Conservation (phyloP, 2,888 invertebrate genomes). For the Machimus atricapillus region DNA sequence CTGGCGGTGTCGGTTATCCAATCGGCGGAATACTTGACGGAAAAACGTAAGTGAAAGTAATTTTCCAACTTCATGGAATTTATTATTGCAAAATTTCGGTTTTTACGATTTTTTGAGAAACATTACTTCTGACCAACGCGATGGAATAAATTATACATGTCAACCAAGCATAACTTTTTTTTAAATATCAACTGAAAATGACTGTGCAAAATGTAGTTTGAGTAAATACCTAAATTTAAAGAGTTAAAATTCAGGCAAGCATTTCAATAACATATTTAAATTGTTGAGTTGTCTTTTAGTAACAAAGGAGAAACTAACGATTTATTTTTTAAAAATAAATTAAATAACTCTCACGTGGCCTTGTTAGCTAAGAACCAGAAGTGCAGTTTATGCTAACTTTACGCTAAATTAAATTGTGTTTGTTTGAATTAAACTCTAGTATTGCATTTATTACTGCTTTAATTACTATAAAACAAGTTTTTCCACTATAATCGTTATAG, state of each 20-base stretch:
- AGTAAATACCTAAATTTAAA: neutral
- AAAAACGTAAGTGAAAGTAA: conserved; percentile 14
- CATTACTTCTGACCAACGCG: neutral
- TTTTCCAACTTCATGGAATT: neutral
- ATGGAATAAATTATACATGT: neutral
- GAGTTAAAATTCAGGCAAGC: neutral
- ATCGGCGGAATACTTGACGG: neutral
- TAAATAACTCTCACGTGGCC: neutral
- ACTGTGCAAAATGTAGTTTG: neutral
- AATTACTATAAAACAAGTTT: neutral
- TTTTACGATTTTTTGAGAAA: neutral
- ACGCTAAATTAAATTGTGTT: neutral
- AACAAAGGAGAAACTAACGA: neutral
- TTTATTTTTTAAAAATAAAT: too few species aligned
- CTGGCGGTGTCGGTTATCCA: neutral
- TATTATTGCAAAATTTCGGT: neutral
- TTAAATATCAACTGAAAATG: neutral
- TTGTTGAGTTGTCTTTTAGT: neutral
- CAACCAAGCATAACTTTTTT: neutral
- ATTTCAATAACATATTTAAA: neutral
- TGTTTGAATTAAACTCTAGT: neutral
- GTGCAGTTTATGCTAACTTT: neutral
- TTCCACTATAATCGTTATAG: neutral
- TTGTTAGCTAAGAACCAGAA: neutral
- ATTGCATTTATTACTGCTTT: neutral